Evolutionary conservation across 2,888 invertebrate species (phyloP), one percentile per base, ranked within the genome.

Genomic region (Harmothoe impar): DNA sequence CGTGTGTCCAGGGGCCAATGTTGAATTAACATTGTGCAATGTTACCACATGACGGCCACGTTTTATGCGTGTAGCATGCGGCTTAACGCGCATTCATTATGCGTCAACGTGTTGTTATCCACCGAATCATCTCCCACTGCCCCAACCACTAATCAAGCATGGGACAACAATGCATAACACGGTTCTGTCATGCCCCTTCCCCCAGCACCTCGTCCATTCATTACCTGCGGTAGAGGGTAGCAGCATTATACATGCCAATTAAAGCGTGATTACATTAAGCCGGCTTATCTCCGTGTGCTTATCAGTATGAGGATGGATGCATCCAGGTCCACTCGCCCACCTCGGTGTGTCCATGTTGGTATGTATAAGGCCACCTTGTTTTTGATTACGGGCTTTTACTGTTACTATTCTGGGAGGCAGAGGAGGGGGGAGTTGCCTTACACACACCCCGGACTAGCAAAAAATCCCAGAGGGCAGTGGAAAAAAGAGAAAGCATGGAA

Each of bases 181-280:
- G 7, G 15, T 29, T 17, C 3, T 72, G 31, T 5, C 72, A 15
- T 15, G 72, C 29, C 72, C 29, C 43, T 43, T 43, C 3, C 43
- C 43, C 43, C 10, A 43, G 0, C 72, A 72, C 7, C 25, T 72
- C 23, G 3, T 15, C 72, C 29, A 15, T 72, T 29, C 25, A 29
- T 72, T 29, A 72, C 25, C 31, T 15, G 1, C 1, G 72, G 1
- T 3, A 72, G 29, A 29, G 25, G 25, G 72, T 0, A 29, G 31
- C 29, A 29, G 72, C 1, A 72, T 72, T 29, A 72, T 72, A 17
- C 72, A 72, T 72, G 72, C 25, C 72, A 72, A 72, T 72, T 72
- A 72, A 72, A 72, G 1, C 29, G 5, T 29, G 29, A 72, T 72
- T 62, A n/a, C 25, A n/a, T 7, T 20, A 62, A n/a, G 1, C 23